phyloP scores from a whole-genome alignment of 2,113 vertebrate genomes.

The Hyperoodon ampullatus region DNA sequence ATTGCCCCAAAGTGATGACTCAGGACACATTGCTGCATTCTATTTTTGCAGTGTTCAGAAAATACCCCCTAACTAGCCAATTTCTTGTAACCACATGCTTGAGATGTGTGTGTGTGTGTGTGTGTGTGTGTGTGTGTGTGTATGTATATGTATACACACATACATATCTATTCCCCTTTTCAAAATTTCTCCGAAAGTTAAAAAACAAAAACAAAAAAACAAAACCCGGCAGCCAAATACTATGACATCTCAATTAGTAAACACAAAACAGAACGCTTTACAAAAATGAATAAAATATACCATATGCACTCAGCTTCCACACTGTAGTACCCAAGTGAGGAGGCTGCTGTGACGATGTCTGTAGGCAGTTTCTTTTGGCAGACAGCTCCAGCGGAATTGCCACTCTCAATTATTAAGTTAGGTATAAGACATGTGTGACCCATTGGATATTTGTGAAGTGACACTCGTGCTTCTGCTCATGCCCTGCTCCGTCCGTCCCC shows the following conservation, averaged over 20 bases:
- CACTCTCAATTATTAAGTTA: conserved; percentile 89
- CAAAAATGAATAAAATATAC: conserved; percentile 88
- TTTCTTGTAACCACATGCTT: conserved; percentile 81
- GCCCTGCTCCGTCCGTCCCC: conserved; percentile 95
- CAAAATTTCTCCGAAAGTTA: conserved; percentile 67
- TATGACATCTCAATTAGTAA: conserved; percentile 90
- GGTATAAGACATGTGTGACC: conserved; percentile 99
- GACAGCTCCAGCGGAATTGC: conserved; percentile 89
- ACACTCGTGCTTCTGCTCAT: conserved; percentile 99
- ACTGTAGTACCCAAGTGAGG: conserved; percentile 87
- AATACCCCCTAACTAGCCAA: conserved; percentile 76
- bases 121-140: too few species aligned
- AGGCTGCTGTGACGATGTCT: conserved; percentile 88
- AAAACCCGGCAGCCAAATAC: conserved; percentile 88
- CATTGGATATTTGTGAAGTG: conserved; percentile 99
- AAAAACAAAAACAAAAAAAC: conserved; percentile 65
- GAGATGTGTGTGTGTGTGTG: background rate
- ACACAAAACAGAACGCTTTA: conserved; percentile 88
- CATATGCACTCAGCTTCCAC: conserved; percentile 87
- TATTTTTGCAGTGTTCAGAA: conserved; percentile 74
- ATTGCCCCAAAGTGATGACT: conserved; percentile 66
- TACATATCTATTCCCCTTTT: conserved; percentile 76
- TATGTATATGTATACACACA: conserved; percentile 46
- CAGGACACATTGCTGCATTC: conserved; percentile 79
- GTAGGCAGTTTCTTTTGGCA: conserved; percentile 91